Conservation (phyloP, 1,140 invertebrate species). For the Orchestia grillus region DNA sequence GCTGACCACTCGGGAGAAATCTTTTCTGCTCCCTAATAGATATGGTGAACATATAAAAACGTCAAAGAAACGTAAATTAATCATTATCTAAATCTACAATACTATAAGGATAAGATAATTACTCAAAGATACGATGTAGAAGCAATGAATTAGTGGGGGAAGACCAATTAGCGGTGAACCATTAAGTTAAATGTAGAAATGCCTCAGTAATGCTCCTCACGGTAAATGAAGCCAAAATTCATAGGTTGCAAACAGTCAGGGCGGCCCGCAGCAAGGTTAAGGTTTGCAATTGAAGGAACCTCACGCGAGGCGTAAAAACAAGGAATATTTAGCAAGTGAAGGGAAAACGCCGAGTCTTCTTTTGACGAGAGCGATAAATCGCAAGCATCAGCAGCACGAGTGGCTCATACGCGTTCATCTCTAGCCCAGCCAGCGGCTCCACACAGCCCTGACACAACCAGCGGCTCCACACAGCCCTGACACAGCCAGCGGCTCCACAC, state of each 20-base stretch:
- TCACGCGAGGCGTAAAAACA: not conserved
- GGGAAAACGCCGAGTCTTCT: not conserved
- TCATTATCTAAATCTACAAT: too few species aligned
- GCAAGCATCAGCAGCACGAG: too few species aligned
- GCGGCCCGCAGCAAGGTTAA: not conserved
- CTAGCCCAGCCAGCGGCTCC: too few species aligned
- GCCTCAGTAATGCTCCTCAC: not conserved
- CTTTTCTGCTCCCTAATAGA: too few species aligned
- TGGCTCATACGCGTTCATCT: too few species aligned
- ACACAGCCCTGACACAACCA: too few species aligned
- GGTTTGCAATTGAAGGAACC: not conserved
- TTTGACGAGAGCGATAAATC: not conserved
- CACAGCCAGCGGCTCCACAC: too few species aligned
- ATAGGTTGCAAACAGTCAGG: not conserved
- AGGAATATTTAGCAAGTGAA: not conserved
- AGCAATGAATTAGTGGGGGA: not conserved
- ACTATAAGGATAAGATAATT: too few species aligned
- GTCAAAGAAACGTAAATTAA: too few species aligned
- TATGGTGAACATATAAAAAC: too few species aligned
- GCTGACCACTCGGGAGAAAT: too few species aligned
- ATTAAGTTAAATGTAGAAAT: not conserved
- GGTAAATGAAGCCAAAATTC: not conserved
- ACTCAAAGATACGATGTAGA: not conserved
- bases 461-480: too few species aligned
- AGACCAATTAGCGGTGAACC: not conserved